These are phyloP conservation scores for Zosterops pallidus DNA, from an alignment of 2,113 vertebrate species.

Conservation along the genomic window DNA sequence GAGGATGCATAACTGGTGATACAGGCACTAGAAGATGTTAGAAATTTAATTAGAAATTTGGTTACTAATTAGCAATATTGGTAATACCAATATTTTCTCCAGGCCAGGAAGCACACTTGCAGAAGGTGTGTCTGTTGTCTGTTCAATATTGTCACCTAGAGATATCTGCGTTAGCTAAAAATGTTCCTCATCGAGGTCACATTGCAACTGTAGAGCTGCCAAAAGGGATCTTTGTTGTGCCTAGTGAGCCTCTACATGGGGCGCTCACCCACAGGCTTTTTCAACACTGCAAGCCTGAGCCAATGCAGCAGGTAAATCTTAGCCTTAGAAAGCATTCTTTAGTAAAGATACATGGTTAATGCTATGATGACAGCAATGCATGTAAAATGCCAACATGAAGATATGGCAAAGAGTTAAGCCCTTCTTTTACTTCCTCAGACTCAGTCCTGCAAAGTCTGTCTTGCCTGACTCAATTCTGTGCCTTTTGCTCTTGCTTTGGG, in stretches of 20 bases:
- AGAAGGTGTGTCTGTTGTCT: neutral
- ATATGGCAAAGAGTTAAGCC: neutral
- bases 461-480: fast-evolving
- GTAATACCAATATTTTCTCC: neutral
- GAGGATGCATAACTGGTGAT: no score
- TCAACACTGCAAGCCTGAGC: neutral
- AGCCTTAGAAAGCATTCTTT: neutral
- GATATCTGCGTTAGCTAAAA: neutral
- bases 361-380: neutral
- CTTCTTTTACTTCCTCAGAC: neutral
- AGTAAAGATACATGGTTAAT: neutral
- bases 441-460: neutral
- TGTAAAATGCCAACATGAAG: neutral
- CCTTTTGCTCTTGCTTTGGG: neutral
- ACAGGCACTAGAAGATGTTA: neutral
- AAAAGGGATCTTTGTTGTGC: neutral
- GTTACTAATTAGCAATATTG: neutral
- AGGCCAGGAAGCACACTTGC: neutral
- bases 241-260: no score
- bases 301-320: neutral
- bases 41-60: neutral
- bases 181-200: neutral
- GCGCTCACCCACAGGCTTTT: neutral
- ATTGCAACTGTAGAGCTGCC: neutral
- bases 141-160: neutral